Conservation (phyloP, 2,113 vertebrate species). For the Scytalopus superciliaris region DNA sequence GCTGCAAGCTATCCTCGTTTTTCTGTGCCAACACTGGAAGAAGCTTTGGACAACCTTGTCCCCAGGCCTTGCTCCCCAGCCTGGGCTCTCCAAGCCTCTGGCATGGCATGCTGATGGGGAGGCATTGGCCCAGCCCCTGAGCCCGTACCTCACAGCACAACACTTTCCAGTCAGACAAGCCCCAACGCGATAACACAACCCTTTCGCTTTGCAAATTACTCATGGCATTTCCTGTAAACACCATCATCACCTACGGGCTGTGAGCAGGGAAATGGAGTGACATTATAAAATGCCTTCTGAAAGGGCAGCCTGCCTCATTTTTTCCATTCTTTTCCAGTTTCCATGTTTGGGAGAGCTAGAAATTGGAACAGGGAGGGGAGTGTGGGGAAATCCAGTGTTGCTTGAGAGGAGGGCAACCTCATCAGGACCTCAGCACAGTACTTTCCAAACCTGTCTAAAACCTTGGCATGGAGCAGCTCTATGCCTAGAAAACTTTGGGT, state of each 20-base stretch:
- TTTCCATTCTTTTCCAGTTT: conserved; percentile 5
- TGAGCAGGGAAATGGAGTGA: neutral
- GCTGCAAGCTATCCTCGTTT: neutral
- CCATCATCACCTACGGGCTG: neutral
- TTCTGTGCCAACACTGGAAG: neutral
- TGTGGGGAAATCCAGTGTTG: neutral
- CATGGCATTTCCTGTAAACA: conserved; percentile 64
- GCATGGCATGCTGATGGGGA: neutral
- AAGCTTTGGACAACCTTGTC: neutral
- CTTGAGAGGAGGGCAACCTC: neutral
- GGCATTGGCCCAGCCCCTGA: neutral
- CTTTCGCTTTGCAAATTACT: conserved; percentile 38
- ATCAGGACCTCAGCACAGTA: neutral
- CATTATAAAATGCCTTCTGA: conserved; percentile 31
- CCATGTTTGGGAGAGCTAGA: neutral
- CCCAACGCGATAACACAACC: neutral
- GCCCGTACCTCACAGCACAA: neutral
- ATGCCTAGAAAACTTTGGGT: neutral
- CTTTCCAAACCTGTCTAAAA: neutral
- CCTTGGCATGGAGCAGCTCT: neutral
- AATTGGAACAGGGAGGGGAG: neutral
- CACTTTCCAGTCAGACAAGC: conserved; percentile 38
- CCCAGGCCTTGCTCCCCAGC: neutral
- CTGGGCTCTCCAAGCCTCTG: neutral
- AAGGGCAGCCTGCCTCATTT: conserved; percentile 16